Conservation (phyloP, 1,140 invertebrate genomes). For the Drosophila novamexicana region DNA sequence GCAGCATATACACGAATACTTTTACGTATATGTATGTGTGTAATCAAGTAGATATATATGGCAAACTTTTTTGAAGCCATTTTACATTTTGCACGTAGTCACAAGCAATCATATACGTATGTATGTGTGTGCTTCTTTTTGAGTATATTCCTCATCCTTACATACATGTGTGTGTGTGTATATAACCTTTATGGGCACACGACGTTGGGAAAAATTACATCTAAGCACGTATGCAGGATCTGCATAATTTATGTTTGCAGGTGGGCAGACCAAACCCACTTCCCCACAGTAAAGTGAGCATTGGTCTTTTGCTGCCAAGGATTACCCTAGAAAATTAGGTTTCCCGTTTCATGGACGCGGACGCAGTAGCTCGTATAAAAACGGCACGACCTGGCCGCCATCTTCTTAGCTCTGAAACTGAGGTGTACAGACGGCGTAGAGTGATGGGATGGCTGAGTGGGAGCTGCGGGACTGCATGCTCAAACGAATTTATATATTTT, state of each 20-base stretch:
- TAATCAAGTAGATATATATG: background rate
- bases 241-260: constrained; percentile 83
- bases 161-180: constrained; percentile 13
- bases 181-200: constrained; percentile 70
- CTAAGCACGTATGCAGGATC: constrained; percentile 84
- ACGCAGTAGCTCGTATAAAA: constrained; percentile 77
- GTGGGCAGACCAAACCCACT: constrained; percentile 35
- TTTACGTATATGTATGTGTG: background rate
- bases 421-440: background rate
- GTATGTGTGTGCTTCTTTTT: constrained; percentile 23
- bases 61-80: constrained; percentile 15
- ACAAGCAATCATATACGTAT: constrained; percentile 9
- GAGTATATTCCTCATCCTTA: background rate
- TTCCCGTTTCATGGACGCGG: constrained; percentile 72
- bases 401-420: constrained; percentile 68
- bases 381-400: constrained; percentile 73
- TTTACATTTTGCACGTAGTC: constrained; percentile 35
- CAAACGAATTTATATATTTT: constrained; percentile 79
- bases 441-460: background rate
- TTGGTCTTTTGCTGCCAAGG: constrained; percentile 53
- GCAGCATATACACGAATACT: background rate
- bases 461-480: constrained; percentile 48
- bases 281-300: constrained; percentile 13
- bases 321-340: constrained; percentile 84
- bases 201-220: constrained; percentile 74